Conservation (phyloP, 1,140 invertebrate genomes). For the Ips nitidus region DNA sequence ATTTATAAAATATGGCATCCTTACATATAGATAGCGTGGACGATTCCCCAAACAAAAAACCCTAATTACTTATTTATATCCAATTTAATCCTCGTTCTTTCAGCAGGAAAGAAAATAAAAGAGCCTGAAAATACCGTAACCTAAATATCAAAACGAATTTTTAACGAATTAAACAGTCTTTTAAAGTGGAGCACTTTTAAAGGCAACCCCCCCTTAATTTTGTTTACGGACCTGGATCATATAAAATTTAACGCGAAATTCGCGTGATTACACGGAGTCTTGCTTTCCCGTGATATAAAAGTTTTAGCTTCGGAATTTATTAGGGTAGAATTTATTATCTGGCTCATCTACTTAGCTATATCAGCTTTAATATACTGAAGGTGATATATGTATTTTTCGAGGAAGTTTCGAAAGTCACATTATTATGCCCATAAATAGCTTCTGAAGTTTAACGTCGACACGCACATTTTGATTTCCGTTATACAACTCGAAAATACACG, state of each 20-base stretch:
- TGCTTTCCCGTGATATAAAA: conserved; percentile 3
- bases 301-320: conserved; percentile 9
- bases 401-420: conserved; percentile 4
- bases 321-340: conserved; percentile 6
- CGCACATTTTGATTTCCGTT: background rate
- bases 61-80: conserved; percentile 13
- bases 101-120: conserved; percentile 2
- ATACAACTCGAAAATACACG: no score
- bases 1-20: no score
- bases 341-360: conserved; percentile 11
- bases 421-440: background rate
- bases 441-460: background rate
- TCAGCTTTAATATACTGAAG: conserved; percentile 8
- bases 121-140: conserved; percentile 9
- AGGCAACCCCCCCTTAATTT: conserved; percentile 7
- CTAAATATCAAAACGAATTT: conserved; percentile 13
- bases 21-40: background rate
- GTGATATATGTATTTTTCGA: conserved; percentile 9
- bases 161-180: conserved; percentile 12
- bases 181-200: conserved; percentile 2
- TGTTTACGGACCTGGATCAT: conserved; percentile 16
- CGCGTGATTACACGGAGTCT: conserved; percentile 17
- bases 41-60: conserved; percentile 8
- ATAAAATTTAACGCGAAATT: conserved; percentile 14
- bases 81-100: conserved; percentile 9